Conservation (phyloP, 2,797 vertebrate species). For the Acanthopagrus latus region DNA sequence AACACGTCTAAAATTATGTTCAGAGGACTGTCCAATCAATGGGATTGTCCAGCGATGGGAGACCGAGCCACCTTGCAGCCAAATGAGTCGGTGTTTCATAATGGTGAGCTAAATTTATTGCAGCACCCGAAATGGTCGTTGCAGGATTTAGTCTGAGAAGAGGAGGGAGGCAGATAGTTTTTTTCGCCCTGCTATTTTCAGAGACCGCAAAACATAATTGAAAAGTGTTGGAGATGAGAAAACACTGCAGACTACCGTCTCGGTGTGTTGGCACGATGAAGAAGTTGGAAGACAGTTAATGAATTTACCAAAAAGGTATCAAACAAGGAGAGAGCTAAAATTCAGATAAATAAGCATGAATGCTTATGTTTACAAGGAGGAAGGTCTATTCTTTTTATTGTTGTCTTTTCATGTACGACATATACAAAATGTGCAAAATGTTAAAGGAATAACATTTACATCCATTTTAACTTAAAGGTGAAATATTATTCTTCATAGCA, state of each 20-base stretch:
- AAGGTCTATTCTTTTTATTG: constrained; percentile 5
- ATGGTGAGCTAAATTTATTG: constrained; percentile 69
- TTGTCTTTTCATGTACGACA: constrained; percentile 10
- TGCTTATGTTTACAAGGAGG: background rate
- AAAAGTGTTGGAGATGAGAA: constrained; percentile 40
- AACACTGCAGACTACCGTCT: constrained; percentile 29
- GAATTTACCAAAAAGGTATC: constrained; percentile 33
- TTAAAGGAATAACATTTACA: background rate
- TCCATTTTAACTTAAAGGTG: background rate
- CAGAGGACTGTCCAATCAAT: constrained; percentile 75
- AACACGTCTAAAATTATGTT: constrained; percentile 79
- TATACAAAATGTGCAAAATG: background rate
- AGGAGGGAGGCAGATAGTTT: constrained; percentile 33
- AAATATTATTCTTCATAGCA: background rate
- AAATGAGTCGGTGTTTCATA: constrained; percentile 62
- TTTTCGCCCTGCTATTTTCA: constrained; percentile 61
- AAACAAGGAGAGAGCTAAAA: constrained; percentile 20
- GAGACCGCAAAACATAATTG: constrained; percentile 50
- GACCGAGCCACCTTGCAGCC: constrained; percentile 61
- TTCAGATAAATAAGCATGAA: constrained; percentile 21
- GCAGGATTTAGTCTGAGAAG: constrained; percentile 45
- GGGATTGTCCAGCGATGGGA: constrained; percentile 63
- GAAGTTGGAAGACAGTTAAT: constrained; percentile 9
- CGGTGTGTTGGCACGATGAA: constrained; percentile 32
- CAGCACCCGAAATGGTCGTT: constrained; percentile 43